phyloP scores from a whole-genome alignment of 2,113 vertebrate species.

The Oenanthe oenanthe region DNA sequence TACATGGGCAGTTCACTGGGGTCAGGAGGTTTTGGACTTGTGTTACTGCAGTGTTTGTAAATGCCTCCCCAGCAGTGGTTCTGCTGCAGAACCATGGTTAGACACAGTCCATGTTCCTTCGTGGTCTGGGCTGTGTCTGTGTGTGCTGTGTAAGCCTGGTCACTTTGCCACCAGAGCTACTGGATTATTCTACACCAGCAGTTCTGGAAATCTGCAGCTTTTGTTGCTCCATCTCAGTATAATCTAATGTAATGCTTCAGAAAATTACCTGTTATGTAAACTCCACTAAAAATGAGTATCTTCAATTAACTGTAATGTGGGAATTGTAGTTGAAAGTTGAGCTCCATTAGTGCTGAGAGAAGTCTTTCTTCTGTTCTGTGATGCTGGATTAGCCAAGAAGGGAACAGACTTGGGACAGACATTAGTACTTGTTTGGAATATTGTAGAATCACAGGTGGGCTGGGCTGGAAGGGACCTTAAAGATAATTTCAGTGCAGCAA shows the following conservation, averaged over 20 bases:
- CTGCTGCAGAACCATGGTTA: background rate
- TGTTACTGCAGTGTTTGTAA: background rate
- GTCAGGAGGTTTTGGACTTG: background rate
- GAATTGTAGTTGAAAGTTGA: background rate
- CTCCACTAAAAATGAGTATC: background rate
- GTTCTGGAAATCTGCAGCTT: background rate
- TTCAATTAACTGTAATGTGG: background rate
- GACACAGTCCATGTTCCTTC: too few relatives aligned
- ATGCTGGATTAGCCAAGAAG: background rate
- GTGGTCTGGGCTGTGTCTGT: background rate
- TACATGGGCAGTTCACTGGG: background rate
- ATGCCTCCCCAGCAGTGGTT: fast-evolving
- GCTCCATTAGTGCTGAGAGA: background rate
- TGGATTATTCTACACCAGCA: background rate
- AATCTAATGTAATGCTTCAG: background rate
- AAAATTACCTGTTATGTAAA: background rate
- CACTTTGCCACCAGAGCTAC: fast-evolving
- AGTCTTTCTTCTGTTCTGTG: background rate
- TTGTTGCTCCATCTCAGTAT: background rate
- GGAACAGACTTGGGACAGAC: background rate
- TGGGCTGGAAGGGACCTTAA: background rate
- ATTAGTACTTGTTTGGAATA: background rate
- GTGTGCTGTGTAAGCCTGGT: fast-evolving
- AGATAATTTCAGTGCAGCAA: background rate
- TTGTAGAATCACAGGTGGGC: background rate